Evolutionary conservation across 2,797 vertebrate genomes (phyloP), one percentile per base, ranked within the genome.

Genomic region (Iguana delicatissima): DNA sequence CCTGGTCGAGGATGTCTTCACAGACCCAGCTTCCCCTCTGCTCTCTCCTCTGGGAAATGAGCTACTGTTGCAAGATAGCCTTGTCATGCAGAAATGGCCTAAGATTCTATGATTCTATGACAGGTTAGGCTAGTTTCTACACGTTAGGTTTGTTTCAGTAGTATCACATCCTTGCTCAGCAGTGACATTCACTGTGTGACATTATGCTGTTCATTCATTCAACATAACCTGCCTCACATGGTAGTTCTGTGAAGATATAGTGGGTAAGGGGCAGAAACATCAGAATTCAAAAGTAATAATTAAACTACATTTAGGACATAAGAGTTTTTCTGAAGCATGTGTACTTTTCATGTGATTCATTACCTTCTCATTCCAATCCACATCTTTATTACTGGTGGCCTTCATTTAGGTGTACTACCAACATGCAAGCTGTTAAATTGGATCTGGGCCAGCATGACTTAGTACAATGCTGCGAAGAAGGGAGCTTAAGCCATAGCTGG

Each of bases 291-390:
- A 46, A 26, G 9, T 72, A 79, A 24, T 50, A 10, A 22, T 26
- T 79, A 46, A 3, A 79, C 9, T 46, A 26, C 83, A 81, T 89
- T 82, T 12, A 1, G 8, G 0, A 89, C 92, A 0, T 91, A 46
- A 90, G 76, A 86, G 18, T 95, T 95, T 94, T 89, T 46, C 89
- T 80, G 89, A 91, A 92, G 4, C 32, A 77, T 24, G 90, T 52
- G 87, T 0, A 1, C 90, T 32, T 12, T 22, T 64, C 76, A 73
- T 7, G 6, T 89, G 55, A 55, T 55, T 55, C 55, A 55, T 55
- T 55, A 10, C 91, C 87, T 8, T 0, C 20, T 38, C n/a, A 32
- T 3, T 90, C 85, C 93, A 84, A 84, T 90, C 91, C 26, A 6
- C 0, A 26, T 89, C 81, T 85, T 89, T 79, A 91, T 62, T 3